Evolutionary conservation across 2,888 invertebrate species (phyloP).

Genomic region (Phyllotreta cruciferae): DNA sequence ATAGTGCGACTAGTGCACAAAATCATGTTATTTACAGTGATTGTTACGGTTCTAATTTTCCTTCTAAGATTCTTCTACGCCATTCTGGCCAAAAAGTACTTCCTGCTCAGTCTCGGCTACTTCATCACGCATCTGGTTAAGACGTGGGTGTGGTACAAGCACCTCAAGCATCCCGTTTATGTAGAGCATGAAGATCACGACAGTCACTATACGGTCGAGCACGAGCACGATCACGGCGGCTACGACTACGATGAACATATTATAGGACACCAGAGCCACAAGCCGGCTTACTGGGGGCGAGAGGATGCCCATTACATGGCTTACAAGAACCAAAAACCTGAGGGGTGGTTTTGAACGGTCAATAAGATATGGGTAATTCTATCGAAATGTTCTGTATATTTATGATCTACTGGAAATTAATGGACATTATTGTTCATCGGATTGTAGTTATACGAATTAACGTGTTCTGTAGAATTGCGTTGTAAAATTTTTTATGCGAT

Average conservation of each 20-base stretch:
- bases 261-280: slow-evolving; percentile 29
- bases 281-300: slow-evolving; percentile 47
- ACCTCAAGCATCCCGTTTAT: slow-evolving; percentile 59
- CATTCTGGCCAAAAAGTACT: slow-evolving; percentile 78
- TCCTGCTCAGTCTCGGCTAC: slow-evolving; percentile 62
- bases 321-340: slow-evolving; percentile 48
- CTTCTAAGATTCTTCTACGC: slow-evolving; percentile 74
- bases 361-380: not conserved
- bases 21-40: slow-evolving; percentile 69
- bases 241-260: slow-evolving; percentile 29
- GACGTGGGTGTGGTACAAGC: slow-evolving; percentile 78
- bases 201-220: slow-evolving; percentile 34
- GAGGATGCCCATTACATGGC: slow-evolving; percentile 52
- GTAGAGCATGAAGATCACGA: slow-evolving; percentile 37
- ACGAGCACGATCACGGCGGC: slow-evolving; percentile 18
- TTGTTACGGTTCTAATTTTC: slow-evolving; percentile 75
- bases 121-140: slow-evolving; percentile 69
- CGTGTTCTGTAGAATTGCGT: too few species aligned
- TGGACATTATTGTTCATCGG: too few species aligned
- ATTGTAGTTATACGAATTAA: too few species aligned
- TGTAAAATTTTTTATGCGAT: too few species aligned
- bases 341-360: slow-evolving; percentile 11
- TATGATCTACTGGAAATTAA: too few species aligned
- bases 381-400: too few species aligned
- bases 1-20: slow-evolving; percentile 63